Evolutionary conservation across 2,797 vertebrate genomes (phyloP).

Genomic region (Apogon hyalosoma): DNA sequence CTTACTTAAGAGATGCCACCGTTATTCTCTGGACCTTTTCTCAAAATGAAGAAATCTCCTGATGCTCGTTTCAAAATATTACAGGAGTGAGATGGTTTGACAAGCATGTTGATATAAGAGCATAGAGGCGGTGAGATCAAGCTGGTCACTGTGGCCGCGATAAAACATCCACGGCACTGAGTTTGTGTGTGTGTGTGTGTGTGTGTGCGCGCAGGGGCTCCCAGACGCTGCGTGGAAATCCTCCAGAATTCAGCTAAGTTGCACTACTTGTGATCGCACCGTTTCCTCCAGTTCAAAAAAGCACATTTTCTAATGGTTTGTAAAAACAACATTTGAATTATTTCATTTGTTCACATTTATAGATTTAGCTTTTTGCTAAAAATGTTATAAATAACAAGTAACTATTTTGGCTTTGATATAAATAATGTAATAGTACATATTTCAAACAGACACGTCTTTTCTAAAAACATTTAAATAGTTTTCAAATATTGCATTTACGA

Average conservation of each 20-base stretch:
- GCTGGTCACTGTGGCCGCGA: slow-evolving; percentile 27
- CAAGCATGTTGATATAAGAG: slow-evolving; percentile 36
- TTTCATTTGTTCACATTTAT: slow-evolving; percentile 64
- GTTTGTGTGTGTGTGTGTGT: too few relatives aligned
- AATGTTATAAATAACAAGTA: slow-evolving; percentile 72
- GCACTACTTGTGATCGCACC: slow-evolving; percentile 35
- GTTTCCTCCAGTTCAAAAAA: slow-evolving; percentile 36
- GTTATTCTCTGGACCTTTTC: slow-evolving; percentile 15
- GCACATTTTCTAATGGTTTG: slow-evolving; percentile 57
- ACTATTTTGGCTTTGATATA: slow-evolving; percentile 76
- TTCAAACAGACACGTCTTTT: slow-evolving; percentile 64
- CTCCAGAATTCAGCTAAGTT: slow-evolving; percentile 36
- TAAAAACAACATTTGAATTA: slow-evolving; percentile 74
- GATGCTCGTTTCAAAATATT: slow-evolving; percentile 38
- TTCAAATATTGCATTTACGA: slow-evolving; percentile 78
- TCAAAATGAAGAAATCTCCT: slow-evolving; percentile 30
- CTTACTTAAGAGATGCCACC: slow-evolving; percentile 10
- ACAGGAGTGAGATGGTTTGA: slow-evolving; percentile 20
- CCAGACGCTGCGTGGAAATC: slow-evolving; percentile 34
- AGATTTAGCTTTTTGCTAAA: slow-evolving; percentile 70
- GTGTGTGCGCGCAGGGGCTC: slow-evolving; percentile 37
- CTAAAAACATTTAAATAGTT: slow-evolving; percentile 74
- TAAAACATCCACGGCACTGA: slow-evolving; percentile 20
- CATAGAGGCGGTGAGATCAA: slow-evolving; percentile 30
- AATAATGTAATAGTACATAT: slow-evolving; percentile 73